Percentiles rank a stretch among this genome's conserved stretches.
phyloP scores from a whole-genome alignment of 2,888 invertebrate genomes.

The Xylota sylvarum region DNA sequence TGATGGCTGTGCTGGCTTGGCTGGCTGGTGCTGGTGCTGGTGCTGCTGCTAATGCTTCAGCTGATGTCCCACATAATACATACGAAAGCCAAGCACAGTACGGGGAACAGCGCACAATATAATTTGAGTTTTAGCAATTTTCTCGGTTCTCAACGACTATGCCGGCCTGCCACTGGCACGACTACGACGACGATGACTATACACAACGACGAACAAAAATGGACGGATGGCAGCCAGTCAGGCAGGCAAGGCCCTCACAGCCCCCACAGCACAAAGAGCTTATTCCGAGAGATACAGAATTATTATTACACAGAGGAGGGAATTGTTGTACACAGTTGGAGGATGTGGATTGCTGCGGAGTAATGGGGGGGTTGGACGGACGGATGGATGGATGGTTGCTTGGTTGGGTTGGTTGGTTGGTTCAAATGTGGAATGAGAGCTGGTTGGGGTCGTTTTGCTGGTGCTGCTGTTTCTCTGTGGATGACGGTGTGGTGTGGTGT shows the following conservation, averaged over 20 bases:
- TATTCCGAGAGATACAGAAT: slow-evolving; percentile 77
- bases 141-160: slow-evolving; percentile 73
- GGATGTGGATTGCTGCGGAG: slow-evolving; percentile 57
- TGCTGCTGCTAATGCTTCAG: slow-evolving; percentile 64
- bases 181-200: slow-evolving; percentile 54
- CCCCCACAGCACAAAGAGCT: slow-evolving; percentile 77
- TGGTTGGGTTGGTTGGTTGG: slow-evolving; percentile 65
- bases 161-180: slow-evolving; percentile 58
- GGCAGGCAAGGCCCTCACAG: slow-evolving; percentile 39
- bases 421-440: slow-evolving; percentile 67
- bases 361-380: slow-evolving; percentile 51
- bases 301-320: slow-evolving; percentile 72
- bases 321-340: slow-evolving; percentile 52
- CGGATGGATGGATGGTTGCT: slow-evolving; percentile 58
- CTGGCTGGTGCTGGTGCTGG: slow-evolving; percentile 19
- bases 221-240: slow-evolving; percentile 58
- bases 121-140: slow-evolving; percentile 76
- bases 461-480: slow-evolving; percentile 54
- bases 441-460: slow-evolving; percentile 65
- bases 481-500: slow-evolving; percentile 36
- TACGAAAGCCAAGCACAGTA: slow-evolving; percentile 46
- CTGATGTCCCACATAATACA: slow-evolving; percentile 72
- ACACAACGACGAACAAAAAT: slow-evolving; percentile 61
- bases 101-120: slow-evolving; percentile 61
- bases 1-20: slow-evolving; percentile 21